phyloP scores from a whole-genome alignment of 2,888 invertebrate species.

The Protodeltote pygarga region DNA sequence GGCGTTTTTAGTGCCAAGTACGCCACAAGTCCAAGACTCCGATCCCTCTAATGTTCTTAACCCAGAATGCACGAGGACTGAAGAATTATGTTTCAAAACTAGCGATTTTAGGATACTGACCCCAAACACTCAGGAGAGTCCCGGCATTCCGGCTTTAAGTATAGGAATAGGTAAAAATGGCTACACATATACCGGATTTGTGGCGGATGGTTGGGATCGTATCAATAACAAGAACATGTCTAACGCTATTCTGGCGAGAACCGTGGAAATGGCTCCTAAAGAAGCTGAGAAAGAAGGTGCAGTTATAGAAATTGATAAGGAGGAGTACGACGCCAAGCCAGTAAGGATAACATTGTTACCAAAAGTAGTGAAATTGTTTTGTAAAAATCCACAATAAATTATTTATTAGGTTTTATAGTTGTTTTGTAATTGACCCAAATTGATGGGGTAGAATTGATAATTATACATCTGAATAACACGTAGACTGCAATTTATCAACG shows the following conservation, averaged over 20 bases:
- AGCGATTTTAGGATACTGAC: conserved; percentile 88
- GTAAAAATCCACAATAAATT: conserved; percentile 64
- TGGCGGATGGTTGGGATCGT: conserved; percentile 89
- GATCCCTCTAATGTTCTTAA: conserved; percentile 85
- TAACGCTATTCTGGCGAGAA: conserved; percentile 87
- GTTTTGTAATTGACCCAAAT: too few relatives aligned
- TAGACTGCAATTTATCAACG: too few relatives aligned
- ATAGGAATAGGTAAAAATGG: conserved; percentile 87
- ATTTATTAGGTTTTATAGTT: conserved; percentile 31
- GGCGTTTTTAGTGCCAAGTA: conserved; percentile 80
- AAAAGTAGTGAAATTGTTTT: conserved; percentile 88
- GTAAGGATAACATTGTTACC: conserved; percentile 92
- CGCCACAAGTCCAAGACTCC: conserved; percentile 52
- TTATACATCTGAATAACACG: too few relatives aligned
- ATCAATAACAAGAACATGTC: conserved; percentile 74
- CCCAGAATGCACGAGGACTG: conserved; percentile 84
- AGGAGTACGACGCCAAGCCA: conserved; percentile 95
- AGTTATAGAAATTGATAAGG: conserved; percentile 93
- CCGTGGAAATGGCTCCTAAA: conserved; percentile 88
- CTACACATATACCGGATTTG: conserved; percentile 88
- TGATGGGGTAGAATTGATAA: too few relatives aligned
- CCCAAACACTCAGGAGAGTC: conserved; percentile 69
- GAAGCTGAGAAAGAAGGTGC: conserved; percentile 77
- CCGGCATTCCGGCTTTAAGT: conserved; percentile 82
- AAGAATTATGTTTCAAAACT: conserved; percentile 88